These are phyloP conservation scores for Cosmorhoe ocellata DNA, from an alignment of 2,888 invertebrate genomes.

Conservation along the genomic window DNA sequence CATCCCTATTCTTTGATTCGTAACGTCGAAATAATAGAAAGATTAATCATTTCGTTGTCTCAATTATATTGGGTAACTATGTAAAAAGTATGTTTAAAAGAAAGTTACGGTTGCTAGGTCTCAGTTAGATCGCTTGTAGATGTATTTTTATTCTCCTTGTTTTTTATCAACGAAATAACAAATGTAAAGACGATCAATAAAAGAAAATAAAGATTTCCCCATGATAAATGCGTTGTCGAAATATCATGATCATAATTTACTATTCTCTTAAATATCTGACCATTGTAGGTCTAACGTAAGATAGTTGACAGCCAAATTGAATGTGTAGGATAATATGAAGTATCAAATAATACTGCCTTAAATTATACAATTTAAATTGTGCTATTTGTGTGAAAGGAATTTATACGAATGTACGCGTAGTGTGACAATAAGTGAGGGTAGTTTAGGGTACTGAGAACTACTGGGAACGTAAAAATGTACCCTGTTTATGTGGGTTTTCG, in stretches of 20 bases:
- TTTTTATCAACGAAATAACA: conserved; percentile 22
- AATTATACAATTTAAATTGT: conserved; percentile 29
- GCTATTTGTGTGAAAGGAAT: conserved; percentile 30
- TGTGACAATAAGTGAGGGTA: conserved; percentile 33
- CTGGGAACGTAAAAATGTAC: conserved; percentile 5
- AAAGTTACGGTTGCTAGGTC: background rate
- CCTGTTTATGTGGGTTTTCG: conserved; percentile 6
- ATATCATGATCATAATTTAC: conserved; percentile 12
- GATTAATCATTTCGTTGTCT: no score
- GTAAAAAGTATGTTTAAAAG: no score
- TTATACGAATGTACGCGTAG: conserved; percentile 25
- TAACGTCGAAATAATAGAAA: no score
- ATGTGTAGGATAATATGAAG: conserved; percentile 27
- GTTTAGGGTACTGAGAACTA: conserved; percentile 18
- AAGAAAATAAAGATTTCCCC: no score
- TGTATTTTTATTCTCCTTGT: conserved; percentile 16
- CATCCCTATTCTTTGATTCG: no score
- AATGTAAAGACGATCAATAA: conserved; percentile 11
- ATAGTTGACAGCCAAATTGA: conserved; percentile 31
- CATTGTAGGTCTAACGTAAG: conserved; percentile 19
- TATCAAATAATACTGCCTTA: conserved; percentile 36
- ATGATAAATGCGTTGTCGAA: no score
- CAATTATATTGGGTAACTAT: no score
- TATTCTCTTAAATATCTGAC: conserved; percentile 9
- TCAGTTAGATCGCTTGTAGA: conserved; percentile 6